Percentiles rank a stretch among this genome's conserved stretches.
Evolutionary conservation across 2,888 invertebrate species (phyloP).

Genomic region (Ichneumon xanthorius): DNA sequence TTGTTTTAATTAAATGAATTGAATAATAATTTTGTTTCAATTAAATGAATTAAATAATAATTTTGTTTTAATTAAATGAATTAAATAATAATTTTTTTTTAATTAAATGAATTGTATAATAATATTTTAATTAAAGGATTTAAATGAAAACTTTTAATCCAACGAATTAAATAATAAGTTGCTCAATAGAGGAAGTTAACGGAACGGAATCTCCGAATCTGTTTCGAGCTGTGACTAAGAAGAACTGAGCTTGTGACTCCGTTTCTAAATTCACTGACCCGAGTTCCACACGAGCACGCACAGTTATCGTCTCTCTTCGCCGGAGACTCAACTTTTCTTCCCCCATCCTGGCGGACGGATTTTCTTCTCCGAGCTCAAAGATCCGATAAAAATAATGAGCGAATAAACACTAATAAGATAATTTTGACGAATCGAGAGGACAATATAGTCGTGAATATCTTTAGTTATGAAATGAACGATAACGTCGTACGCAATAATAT

Average conservation of each 20-base stretch:
- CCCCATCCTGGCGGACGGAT: too few species aligned
- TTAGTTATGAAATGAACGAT: neutral
- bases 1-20: neutral
- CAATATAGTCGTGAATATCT: neutral
- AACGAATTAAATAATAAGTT: too few species aligned
- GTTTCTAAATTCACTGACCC: neutral
- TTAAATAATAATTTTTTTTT: neutral
- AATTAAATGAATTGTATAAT: neutral
- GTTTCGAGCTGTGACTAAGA: too few species aligned
- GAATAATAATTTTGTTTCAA: neutral
- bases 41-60: neutral
- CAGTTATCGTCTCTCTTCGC: neutral
- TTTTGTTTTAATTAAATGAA: too few species aligned
- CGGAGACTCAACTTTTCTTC: neutral
- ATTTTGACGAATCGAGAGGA: neutral
- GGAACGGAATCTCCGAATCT: too few species aligned
- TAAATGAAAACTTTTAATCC: too few species aligned
- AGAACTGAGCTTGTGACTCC: neutral
- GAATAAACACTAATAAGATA: neutral
- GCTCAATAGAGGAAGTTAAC: too few species aligned
- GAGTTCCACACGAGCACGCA: neutral
- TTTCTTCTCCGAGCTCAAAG: too few species aligned
- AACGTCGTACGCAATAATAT: neutral
- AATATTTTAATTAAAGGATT: neutral
- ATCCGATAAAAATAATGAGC: neutral